These are phyloP conservation scores for Casuarius casuarius DNA, from an alignment of 2,113 vertebrate species.

Conservation along the genomic window DNA sequence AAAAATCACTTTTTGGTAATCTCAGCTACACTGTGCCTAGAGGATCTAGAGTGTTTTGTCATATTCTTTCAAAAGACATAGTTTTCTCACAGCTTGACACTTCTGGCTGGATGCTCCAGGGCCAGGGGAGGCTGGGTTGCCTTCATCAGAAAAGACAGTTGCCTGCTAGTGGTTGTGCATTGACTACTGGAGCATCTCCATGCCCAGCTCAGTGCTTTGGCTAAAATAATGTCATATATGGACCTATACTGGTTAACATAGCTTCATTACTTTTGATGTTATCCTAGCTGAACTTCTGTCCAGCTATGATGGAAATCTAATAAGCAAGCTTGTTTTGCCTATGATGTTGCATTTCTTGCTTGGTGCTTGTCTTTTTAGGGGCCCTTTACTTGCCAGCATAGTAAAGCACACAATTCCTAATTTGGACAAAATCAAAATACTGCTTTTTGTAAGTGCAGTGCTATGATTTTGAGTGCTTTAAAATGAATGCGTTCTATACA, in stretches of 20 bases:
- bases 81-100: fast-evolving
- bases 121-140: neutral
- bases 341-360: neutral
- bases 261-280: neutral
- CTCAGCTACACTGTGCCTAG: neutral
- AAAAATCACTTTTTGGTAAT: neutral
- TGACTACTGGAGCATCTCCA: neutral
- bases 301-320: neutral
- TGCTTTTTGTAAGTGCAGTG: neutral
- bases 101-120: neutral
- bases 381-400: neutral
- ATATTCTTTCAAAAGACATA: neutral
- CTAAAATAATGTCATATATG: neutral
- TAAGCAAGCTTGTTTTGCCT: neutral
- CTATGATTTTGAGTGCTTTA: neutral
- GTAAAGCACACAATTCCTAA: neutral
- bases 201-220: neutral
- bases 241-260: neutral
- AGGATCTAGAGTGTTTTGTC: neutral
- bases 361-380: neutral
- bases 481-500: neutral
- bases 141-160: neutral
- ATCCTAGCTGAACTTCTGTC: neutral
- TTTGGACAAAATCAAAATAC: neutral
- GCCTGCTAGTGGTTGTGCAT: neutral